These are phyloP conservation scores for Agriopis marginaria DNA, from an alignment of 2,888 invertebrate genomes.

Conservation along the genomic window DNA sequence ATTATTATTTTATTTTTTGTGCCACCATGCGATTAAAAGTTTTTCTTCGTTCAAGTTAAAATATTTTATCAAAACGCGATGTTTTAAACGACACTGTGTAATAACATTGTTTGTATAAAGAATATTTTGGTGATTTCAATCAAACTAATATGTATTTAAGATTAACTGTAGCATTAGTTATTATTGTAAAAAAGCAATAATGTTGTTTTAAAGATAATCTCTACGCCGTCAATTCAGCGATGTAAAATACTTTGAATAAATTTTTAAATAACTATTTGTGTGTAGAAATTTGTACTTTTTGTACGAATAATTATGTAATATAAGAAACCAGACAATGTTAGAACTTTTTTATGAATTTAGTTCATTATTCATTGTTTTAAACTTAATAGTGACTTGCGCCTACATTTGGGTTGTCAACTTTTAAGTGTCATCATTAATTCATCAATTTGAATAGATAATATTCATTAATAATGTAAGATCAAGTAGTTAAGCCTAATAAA, in stretches of 20 bases:
- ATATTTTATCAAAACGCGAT: neutral
- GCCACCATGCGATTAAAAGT: no score
- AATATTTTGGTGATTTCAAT: slow-evolving; percentile 7
- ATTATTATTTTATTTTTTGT: no score
- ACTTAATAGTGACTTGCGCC: neutral
- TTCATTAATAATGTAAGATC: no score
- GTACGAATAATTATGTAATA: slow-evolving; percentile 56
- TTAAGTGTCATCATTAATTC: neutral
- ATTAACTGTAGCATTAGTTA: slow-evolving; percentile 65
- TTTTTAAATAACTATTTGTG: slow-evolving; percentile 64
- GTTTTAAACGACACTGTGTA: neutral
- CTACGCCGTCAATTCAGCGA: slow-evolving; percentile 85
- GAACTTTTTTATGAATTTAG: neutral
- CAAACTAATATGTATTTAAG: slow-evolving; percentile 50
- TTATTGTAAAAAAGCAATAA: slow-evolving; percentile 61
- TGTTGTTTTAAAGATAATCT: slow-evolving; percentile 75
- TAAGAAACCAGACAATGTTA: slow-evolving; percentile 43
- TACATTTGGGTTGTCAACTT: neutral
- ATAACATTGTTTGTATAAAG: neutral
- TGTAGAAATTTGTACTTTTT: slow-evolving; percentile 62
- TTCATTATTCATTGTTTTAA: neutral
- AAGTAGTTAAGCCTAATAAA: neutral
- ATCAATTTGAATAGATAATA: neutral
- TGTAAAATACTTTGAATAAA: slow-evolving; percentile 77
- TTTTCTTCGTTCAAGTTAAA: no score